Conservation (phyloP, 2,888 invertebrate genomes). For the Lamproptera curius region DNA sequence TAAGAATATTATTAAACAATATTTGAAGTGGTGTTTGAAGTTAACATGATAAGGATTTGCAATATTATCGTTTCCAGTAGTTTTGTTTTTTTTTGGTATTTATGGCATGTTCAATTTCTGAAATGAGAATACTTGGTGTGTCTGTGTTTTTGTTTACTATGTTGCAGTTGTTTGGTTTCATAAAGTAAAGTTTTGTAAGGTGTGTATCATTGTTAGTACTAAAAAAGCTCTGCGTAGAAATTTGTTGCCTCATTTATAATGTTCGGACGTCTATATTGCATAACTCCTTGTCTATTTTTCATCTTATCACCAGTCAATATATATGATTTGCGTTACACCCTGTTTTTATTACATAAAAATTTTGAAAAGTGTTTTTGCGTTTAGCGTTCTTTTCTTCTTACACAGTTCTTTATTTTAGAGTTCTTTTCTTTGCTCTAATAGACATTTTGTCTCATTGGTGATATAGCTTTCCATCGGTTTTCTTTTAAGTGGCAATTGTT, state of each 20-base stretch:
- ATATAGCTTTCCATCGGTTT: not conserved
- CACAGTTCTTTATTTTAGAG: too few relatives aligned
- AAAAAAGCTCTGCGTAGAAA: too few relatives aligned
- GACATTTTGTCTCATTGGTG: not conserved
- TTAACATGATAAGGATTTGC: slow-evolving; percentile 7
- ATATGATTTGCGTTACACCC: slow-evolving; percentile 19
- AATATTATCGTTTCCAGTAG: slow-evolving; percentile 6
- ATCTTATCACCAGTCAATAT: slow-evolving; percentile 16
- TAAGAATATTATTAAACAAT: too few relatives aligned
- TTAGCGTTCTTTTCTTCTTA: slow-evolving; percentile 12
- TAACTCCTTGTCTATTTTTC: slow-evolving; percentile 6
- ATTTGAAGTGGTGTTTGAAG: slow-evolving; percentile 20
- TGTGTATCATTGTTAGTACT: too few relatives aligned
- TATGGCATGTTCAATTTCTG: slow-evolving; percentile 38
- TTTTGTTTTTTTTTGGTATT: slow-evolving; percentile 24
- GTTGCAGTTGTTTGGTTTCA: not conserved
- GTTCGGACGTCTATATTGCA: slow-evolving; percentile 16
- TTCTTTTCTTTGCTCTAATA: slow-evolving; percentile 1
- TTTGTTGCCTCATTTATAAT: slow-evolving; percentile 24
- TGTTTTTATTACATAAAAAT: slow-evolving; percentile 11
- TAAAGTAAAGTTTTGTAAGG: not conserved
- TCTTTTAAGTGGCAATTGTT: not conserved
- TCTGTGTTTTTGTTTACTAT: not conserved
- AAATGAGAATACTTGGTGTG: slow-evolving; percentile 1
- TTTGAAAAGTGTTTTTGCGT: slow-evolving; percentile 15